These are phyloP conservation scores for Amphipyra tragopoginis DNA, from an alignment of 2,888 invertebrate species.

Conservation along the genomic window DNA sequence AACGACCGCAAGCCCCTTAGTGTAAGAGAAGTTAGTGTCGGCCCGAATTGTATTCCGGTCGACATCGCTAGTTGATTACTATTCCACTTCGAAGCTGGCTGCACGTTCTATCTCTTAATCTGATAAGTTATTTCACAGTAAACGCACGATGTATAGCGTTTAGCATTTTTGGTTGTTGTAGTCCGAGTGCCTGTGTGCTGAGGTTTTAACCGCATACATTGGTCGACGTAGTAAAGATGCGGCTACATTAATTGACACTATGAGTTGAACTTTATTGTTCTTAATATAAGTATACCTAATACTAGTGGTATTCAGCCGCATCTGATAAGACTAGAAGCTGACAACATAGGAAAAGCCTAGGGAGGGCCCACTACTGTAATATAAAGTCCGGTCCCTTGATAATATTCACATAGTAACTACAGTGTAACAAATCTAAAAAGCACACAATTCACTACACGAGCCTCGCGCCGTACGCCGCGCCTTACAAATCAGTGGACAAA, in stretches of 20 bases:
- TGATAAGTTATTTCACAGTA: slow-evolving; percentile 39
- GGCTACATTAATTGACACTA: slow-evolving; percentile 38
- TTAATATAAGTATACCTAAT: slow-evolving; percentile 3
- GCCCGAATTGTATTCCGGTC: slow-evolving; percentile 46
- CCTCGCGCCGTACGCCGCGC: too few relatives aligned
- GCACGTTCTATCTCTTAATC: slow-evolving; percentile 48
- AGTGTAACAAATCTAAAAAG: too few relatives aligned
- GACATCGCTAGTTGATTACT: slow-evolving; percentile 47
- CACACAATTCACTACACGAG: too few relatives aligned
- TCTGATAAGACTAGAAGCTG: too few relatives aligned
- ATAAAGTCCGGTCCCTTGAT: too few relatives aligned
- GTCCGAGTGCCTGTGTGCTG: slow-evolving; percentile 1
- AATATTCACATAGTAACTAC: too few relatives aligned
- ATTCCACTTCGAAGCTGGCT: slow-evolving; percentile 46
- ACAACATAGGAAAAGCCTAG: too few relatives aligned
- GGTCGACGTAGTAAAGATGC: slow-evolving; percentile 44
- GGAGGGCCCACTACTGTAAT: too few relatives aligned
- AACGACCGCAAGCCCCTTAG: slow-evolving; percentile 64
- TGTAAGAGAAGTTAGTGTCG: slow-evolving; percentile 59
- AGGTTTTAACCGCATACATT: slow-evolving; percentile 46
- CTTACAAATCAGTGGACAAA: too few relatives aligned
- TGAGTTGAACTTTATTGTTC: slow-evolving; percentile 36
- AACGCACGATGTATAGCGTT: slow-evolving; percentile 46
- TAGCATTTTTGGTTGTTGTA: slow-evolving; percentile 17
- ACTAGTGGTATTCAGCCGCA: too few relatives aligned